These are phyloP conservation scores for Dysmachus trigonus DNA, from an alignment of 2,888 invertebrate genomes.

Conservation along the genomic window DNA sequence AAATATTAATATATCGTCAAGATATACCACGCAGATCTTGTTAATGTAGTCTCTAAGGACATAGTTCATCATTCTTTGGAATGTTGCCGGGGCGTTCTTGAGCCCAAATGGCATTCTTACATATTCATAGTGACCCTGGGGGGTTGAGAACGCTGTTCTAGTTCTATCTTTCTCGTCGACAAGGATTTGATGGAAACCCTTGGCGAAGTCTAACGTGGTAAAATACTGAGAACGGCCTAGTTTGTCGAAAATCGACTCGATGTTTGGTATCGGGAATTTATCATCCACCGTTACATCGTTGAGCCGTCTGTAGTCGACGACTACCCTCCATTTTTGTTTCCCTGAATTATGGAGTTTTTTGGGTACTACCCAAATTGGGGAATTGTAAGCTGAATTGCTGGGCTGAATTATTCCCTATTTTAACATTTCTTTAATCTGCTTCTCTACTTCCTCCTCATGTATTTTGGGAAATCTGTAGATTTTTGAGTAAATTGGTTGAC, in stretches of 20 bases:
- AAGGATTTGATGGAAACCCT: slow-evolving; percentile 46
- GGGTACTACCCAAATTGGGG: slow-evolving; percentile 44
- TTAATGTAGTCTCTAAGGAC: slow-evolving; percentile 51
- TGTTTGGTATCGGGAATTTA: no score
- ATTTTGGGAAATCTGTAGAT: background rate
- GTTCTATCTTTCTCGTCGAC: slow-evolving; percentile 41
- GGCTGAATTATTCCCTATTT: slow-evolving; percentile 36
- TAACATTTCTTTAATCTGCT: no score
- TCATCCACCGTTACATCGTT: slow-evolving; percentile 20
- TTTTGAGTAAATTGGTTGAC: background rate
- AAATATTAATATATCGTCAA: slow-evolving; percentile 56
- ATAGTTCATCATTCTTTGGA: slow-evolving; percentile 52
- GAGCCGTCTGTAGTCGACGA: slow-evolving; percentile 41
- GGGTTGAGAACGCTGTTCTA: slow-evolving; percentile 37
- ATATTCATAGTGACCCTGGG: slow-evolving; percentile 44
- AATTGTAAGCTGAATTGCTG: slow-evolving; percentile 43
- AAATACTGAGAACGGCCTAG: slow-evolving; percentile 45
- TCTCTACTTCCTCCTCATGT: background rate
- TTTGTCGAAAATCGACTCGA: slow-evolving; percentile 43
- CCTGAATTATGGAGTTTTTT: slow-evolving; percentile 41
- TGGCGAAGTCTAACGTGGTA: no score
- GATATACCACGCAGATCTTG: slow-evolving; percentile 53
- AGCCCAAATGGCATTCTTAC: slow-evolving; percentile 38
- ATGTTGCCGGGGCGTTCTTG: slow-evolving; percentile 42
- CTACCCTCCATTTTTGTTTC: slow-evolving; percentile 44